These are phyloP conservation scores for Rhagium mordax DNA, from an alignment of 2,888 invertebrate species.

Conservation along the genomic window DNA sequence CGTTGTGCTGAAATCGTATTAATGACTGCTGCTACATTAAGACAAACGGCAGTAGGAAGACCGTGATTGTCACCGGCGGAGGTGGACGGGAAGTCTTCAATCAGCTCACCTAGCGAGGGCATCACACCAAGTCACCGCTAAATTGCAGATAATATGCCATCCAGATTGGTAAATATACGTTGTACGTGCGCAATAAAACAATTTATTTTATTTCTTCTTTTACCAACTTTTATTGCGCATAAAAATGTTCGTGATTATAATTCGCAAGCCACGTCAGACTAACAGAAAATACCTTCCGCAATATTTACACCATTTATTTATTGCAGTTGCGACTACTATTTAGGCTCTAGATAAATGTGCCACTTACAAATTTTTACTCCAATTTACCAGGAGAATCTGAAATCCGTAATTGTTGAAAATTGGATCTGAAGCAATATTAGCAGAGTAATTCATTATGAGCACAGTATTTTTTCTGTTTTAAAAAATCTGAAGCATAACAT, in stretches of 20 bases:
- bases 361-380: no score
- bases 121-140: conserved; percentile 38
- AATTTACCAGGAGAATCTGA: no score
- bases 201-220: conserved; percentile 24
- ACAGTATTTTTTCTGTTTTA: no score
- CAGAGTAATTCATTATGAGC: no score
- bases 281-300: no score
- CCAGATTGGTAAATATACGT: conserved; percentile 31
- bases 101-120: conserved; percentile 55
- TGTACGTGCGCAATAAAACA: conserved; percentile 23
- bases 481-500: no score
- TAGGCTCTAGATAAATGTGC: no score
- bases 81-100: conserved; percentile 63
- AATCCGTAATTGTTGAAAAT: no score
- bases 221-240: conserved; percentile 4
- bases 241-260: background rate
- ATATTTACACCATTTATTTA: no score
- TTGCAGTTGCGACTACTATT: no score
- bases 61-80: conserved; percentile 64
- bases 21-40: conserved; percentile 55
- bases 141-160: conserved; percentile 31
- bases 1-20: conserved; percentile 44
- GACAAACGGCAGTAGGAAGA: conserved; percentile 64
- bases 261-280: background rate
- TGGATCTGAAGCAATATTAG: no score